A percentile compares a stretch with the other conserved stretches of the same genome.
phyloP scores from a whole-genome alignment of 2,797 vertebrate genomes.

The Lemur catta region DNA sequence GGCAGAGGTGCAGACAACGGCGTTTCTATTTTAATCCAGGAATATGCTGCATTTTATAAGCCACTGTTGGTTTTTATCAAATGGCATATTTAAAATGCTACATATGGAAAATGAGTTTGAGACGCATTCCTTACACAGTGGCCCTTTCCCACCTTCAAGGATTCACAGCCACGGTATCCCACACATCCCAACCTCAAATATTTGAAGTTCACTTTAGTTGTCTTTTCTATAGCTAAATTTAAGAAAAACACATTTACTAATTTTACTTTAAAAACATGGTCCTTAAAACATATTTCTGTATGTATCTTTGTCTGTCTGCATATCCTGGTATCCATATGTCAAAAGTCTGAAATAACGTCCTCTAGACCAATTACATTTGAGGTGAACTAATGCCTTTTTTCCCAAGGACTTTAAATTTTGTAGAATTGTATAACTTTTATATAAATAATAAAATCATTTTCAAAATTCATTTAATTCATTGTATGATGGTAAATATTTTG shows the following conservation, averaged over 20 bases:
- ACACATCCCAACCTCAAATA: neutral
- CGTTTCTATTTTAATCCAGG: neutral
- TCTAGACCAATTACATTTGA: rapidly evolving
- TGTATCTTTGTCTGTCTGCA: neutral
- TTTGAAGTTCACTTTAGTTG: neutral
- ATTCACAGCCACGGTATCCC: no score
- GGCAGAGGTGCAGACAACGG: no score
- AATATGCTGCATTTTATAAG: neutral
- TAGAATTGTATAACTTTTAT: neutral
- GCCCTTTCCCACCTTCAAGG: neutral
- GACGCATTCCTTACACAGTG: no score
- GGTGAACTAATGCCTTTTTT: no score
- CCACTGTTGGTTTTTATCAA: neutral
- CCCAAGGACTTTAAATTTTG: neutral
- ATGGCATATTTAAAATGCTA: neutral
- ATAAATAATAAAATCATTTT: no score
- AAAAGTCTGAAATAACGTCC: no score
- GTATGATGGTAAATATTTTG: neutral
- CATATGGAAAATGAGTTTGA: neutral
- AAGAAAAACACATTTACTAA: neutral
- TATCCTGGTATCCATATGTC: rapidly evolving
- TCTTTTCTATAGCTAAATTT: neutral
- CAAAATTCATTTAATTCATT: neutral
- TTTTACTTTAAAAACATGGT: neutral
- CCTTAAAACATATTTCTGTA: neutral